These are phyloP conservation scores for Oryzias dopingdopingensis DNA, from an alignment of 2,797 vertebrate species.

Conservation along the genomic window DNA sequence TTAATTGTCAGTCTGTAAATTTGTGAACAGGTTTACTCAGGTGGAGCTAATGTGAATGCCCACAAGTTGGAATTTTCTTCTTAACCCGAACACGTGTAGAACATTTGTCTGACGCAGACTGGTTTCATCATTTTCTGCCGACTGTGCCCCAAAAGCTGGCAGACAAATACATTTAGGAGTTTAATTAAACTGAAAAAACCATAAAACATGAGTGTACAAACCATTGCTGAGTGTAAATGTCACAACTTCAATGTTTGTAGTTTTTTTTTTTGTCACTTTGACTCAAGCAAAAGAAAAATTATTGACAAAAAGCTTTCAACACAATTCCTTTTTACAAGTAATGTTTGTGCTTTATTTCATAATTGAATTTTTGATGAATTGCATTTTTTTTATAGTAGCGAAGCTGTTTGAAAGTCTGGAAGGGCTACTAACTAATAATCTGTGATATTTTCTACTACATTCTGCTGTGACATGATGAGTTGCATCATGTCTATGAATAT, in stretches of 20 bases:
- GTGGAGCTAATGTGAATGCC: constrained; percentile 2
- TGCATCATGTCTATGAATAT: no score
- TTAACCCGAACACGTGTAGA: constrained; percentile 22
- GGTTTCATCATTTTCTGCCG: constrained; percentile 91
- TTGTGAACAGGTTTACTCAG: constrained; percentile 2
- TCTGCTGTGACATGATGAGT: no score
- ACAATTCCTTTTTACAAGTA: background rate
- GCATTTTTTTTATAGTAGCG: no score
- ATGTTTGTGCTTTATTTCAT: no score
- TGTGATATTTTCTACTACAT: no score
- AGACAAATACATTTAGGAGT: constrained; percentile 99
- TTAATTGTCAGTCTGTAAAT: constrained; percentile 3
- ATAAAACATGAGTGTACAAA: constrained; percentile 28
- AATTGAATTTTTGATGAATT: no score
- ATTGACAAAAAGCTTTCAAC: constrained; percentile 18
- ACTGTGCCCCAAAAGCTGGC: constrained; percentile 89
- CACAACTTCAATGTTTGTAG: constrained; percentile 44
- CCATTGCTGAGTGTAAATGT: constrained; percentile 46
- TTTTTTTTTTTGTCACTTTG: constrained; percentile 31
- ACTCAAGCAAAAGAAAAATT: constrained; percentile 28
- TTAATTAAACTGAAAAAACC: constrained; percentile 99
- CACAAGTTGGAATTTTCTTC: constrained; percentile 2
- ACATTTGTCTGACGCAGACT: constrained; percentile 96
- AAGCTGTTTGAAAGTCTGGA: no score
- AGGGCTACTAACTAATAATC: no score